These are phyloP conservation scores for Drosophila quasianomalipes DNA, from an alignment of 2,888 invertebrate genomes.

Conservation along the genomic window DNA sequence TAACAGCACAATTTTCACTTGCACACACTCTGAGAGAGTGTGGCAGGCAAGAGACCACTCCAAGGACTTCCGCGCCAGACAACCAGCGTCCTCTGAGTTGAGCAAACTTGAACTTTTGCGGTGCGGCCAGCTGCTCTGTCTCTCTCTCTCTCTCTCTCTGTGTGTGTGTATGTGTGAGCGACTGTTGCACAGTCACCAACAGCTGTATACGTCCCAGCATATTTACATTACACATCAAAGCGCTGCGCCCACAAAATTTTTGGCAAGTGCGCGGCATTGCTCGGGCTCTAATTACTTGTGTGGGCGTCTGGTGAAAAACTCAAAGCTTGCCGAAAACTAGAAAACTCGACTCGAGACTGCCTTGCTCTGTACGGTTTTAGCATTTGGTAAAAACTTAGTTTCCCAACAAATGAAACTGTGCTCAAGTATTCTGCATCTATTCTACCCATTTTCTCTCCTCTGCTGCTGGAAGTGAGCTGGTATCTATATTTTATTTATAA, in stretches of 20 bases:
- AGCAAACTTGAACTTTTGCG: constrained; percentile 79
- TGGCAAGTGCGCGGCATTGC: constrained; percentile 70
- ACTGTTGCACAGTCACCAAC: constrained; percentile 42
- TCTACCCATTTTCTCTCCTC: background rate
- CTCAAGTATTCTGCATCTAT: constrained; percentile 17
- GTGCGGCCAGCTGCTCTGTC: constrained; percentile 61
- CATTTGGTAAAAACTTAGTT: constrained; percentile 70
- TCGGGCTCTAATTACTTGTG: constrained; percentile 77
- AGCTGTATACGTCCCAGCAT: constrained; percentile 13
- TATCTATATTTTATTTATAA: constrained; percentile 76
- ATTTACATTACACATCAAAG: constrained; percentile 56
- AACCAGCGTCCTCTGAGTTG: constrained; percentile 55
- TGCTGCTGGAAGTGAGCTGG: constrained; percentile 8
- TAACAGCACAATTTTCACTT: constrained; percentile 77
- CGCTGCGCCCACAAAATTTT: constrained; percentile 75
- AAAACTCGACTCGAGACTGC: constrained; percentile 70
- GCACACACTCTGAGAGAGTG: constrained; percentile 53
- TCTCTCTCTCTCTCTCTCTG: background rate
- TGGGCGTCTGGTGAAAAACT: constrained; percentile 47
- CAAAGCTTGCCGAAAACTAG: constrained; percentile 31
- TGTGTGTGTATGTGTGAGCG: constrained; percentile 1
- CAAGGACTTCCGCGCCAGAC: constrained; percentile 70
- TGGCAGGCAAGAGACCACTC: constrained; percentile 44
- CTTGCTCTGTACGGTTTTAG: constrained; percentile 66
- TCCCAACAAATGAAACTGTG: constrained; percentile 59